These are phyloP conservation scores for Cyaniris semiargus DNA, from an alignment of 2,888 invertebrate genomes.

Conservation along the genomic window DNA sequence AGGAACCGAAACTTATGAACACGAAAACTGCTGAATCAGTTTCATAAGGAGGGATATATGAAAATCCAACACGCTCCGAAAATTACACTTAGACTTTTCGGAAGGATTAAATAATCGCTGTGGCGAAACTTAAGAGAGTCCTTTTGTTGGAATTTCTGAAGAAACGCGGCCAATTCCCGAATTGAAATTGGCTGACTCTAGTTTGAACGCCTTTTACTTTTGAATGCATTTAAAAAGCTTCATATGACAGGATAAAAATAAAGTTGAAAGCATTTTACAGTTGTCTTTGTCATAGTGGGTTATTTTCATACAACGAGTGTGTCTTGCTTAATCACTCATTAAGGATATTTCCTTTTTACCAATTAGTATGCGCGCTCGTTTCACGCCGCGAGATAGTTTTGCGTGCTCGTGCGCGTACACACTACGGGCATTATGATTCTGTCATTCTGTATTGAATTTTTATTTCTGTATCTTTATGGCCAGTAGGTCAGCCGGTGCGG, in stretches of 20 bases:
- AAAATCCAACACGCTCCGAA: conserved; percentile 1
- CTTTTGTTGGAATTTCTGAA: conserved; percentile 18
- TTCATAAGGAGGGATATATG: conserved; percentile 1
- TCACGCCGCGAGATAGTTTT: conserved; percentile 56
- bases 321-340: conserved; percentile 72
- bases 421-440: conserved; percentile 38
- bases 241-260: background rate
- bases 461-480: too few species aligned
- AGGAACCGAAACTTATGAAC: conserved; percentile 18
- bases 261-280: conserved; percentile 20
- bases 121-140: background rate
- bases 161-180: background rate
- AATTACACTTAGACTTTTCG: conserved; percentile 15
- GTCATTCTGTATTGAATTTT: too few species aligned
- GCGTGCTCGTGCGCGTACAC: conserved; percentile 49
- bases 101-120: conserved; percentile 7
- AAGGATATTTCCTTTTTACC: conserved; percentile 76
- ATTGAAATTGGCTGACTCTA: background rate
- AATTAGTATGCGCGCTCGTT: conserved; percentile 69
- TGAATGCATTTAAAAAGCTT: background rate
- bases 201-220: background rate
- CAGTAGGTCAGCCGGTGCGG: too few species aligned
- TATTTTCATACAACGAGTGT: conserved; percentile 28
- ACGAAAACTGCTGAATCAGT: conserved; percentile 10
- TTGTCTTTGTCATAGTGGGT: conserved; percentile 17